Base-by-base conservation (phyloP, 2,888 invertebrate species). In the Eupithecia tripunctaria region DNA sequence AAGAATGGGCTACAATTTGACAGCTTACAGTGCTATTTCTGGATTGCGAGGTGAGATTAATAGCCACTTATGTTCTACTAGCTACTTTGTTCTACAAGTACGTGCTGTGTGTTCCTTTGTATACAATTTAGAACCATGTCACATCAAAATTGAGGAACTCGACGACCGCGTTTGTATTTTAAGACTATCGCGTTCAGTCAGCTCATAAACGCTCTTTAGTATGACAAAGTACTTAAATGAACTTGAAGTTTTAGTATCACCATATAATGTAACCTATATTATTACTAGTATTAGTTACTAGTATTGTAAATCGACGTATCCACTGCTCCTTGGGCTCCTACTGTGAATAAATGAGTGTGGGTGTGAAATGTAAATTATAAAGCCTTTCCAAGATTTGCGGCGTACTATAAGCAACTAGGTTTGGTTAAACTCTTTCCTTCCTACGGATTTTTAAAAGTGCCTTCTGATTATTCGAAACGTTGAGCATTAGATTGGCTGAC, bases 1-100 rank as follows among this genome's bases (percentile, higher is more conserved):
- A 81, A 75, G 70, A 79, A 79, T 77, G 75, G 73, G 47, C 67
- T 60, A 67, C 71, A 69, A 67, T 69, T 71, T 67, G 64, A 64
- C 36, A 63, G 36, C n/a, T n/a, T 21, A 62, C 32, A 60, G 7
- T 60, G 15, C 60, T 56, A 25, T 51, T 51, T 51, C 51, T 25
- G 21, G 51, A 21, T 51, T 51, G 21, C 51, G 51, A 51, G 51
- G 51, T 21, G 56, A 56, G 56, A 56, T 56, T 25, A 25, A 56
- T 56, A 56, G 43, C 18, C 8, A 43, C 1, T n/a, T 43, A 43
- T 18, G 18, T n/a, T n/a, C n/a, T n/a, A n/a, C n/a, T n/a, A 43
- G 6, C n/a, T n/a, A 43, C n/a, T 43, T 15, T 6, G 18, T 43
- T 38, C 1, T 10, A 12, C 41, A 15, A 41, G 15, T 47, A n/a